Evolutionary conservation across 2,113 vertebrate genomes (phyloP), one percentile per base, ranked within the genome.

Genomic region (Vulpes ferrilata): DNA sequence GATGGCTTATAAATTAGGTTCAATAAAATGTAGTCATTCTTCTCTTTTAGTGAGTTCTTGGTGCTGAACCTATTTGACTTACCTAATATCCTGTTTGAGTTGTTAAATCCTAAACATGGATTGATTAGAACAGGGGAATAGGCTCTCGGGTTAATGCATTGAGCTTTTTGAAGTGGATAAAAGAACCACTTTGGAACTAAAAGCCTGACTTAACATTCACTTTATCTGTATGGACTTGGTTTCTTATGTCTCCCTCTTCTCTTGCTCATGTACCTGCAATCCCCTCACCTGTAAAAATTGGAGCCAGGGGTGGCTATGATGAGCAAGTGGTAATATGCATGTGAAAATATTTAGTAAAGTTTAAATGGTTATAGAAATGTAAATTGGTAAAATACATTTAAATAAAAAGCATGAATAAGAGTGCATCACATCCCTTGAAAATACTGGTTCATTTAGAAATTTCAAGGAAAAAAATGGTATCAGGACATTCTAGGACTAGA

Each of bases 1-100:
- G 93, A 69, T 92, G 69, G 86, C 96, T 98, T 96, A 96, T 82
- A 86, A 89, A 90, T 97, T 2, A 96, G 91, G 69, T 86, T 79
- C 93, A 78, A 86, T 64, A 83, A 85, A 69, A 93, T 0, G 53
- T 62, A 98, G 95, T 65, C 87, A 92, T 93, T 98, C 35, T 27
- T 97, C 91, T 97, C 92, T 74, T 69, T 0, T 32, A 60, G 22
- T 20, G 74, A 97, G 67, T 90, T 81, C 93, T 84, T 82, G 57
- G 13, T 76, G 48, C 74, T 97, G 89, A 78, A 62, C 27, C 15
- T 57, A 73, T 73, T 97, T 85, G n/a, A 60, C 92, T 98, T 53
- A 93, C 83, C 92, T 74, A 88, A 97, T 76, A 95, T 65, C 73
- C 74, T 94, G 59, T 88, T 92, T 95, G 84, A 92, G 57, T 95